A percentile compares a stretch with the other conserved stretches of the same genome.
These are phyloP conservation scores for Danio tinwini DNA, from an alignment of 2,797 vertebrate genomes.

Conservation along the genomic window DNA sequence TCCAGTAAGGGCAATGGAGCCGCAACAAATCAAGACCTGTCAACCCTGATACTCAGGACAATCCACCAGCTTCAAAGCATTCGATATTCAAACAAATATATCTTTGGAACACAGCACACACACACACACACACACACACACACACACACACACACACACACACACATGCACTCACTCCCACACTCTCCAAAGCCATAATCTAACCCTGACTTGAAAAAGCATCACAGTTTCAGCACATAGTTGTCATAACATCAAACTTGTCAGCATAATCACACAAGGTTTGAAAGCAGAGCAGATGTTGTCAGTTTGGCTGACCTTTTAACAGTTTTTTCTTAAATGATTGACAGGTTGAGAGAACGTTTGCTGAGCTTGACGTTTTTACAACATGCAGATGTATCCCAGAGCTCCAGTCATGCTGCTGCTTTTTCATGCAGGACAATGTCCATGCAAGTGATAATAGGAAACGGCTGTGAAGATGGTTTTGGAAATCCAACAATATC, in stretches of 20 bases:
- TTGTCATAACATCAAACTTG: conserved; percentile 45
- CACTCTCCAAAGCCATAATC: conserved; percentile 16
- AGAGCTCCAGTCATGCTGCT: neutral
- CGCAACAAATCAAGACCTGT: conserved; percentile 85
- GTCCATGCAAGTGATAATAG: neutral
- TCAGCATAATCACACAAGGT: conserved; percentile 33
- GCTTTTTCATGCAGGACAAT: conserved; percentile 2
- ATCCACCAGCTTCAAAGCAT: conserved; percentile 80
- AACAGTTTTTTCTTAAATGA: neutral
- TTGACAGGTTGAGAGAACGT: conserved; percentile 13
- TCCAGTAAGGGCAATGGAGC: conserved; percentile 79
- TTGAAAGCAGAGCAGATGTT: conserved; percentile 35
- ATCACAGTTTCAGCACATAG: conserved; percentile 34
- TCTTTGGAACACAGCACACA: conserved; percentile 75
- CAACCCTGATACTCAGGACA: conserved; percentile 81
- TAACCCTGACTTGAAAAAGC: conserved; percentile 21
- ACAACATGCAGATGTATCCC: conserved; percentile 17
- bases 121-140: no score
- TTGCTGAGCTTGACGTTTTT: conserved; percentile 21
- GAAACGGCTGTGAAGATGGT: conserved; percentile 11
- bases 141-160: no score
- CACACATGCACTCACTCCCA: conserved; percentile 24
- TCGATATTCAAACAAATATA: conserved; percentile 75
- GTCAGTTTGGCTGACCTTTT: conserved; percentile 26
- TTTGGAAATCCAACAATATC: neutral